Evolutionary conservation across 1,140 invertebrate genomes (phyloP), one percentile per base, ranked within the genome.

Genomic region (Formica selysi): DNA sequence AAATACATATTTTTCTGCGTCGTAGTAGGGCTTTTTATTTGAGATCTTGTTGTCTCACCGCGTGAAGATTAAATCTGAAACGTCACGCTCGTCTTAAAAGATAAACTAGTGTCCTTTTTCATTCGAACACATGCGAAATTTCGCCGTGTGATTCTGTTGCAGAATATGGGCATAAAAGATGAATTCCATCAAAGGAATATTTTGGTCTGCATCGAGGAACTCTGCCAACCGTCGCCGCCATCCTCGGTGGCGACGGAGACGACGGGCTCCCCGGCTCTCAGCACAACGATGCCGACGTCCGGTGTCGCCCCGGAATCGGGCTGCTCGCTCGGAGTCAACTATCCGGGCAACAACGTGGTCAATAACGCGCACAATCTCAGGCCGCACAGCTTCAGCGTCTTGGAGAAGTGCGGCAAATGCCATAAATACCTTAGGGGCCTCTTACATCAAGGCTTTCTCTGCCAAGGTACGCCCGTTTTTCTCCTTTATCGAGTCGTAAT

Each of bases 101-200:
- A 38, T 19, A 29, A 11, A 36, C 32, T 8, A n/a, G n/a, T 19
- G 13, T n/a, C 3, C 41, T 44, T 41, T 38, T 26, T 10, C 7
- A 29, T 32, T 78, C 6, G 3, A 44, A 8, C 13, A 5, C n/a
- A 54, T 8, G 1, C 13, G 19, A 10, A 26, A 71, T 32, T 2
- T 16, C 11, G 48, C 0, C 26, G 10, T 36, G 54, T 54, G 44
- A 11, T 10, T n/a, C 41, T 84, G 79, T 93, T 92, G 6, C 94
- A 98, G 97, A 96, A 96, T 91, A 97, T 98, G 96, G 97, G 97
- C 70, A 97, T 98, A 91, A 97, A 97, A 93, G 97, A 98, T 95
- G 97, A 97, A 83, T 97, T 97, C 92, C 97, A 97, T 94, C 97
- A 97, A 91, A 96, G 96, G 91, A 96, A 96, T 62, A 97, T 98